Conservation (phyloP, 23 tunicate genomes). For the Trididemnum miniatum region DNA sequence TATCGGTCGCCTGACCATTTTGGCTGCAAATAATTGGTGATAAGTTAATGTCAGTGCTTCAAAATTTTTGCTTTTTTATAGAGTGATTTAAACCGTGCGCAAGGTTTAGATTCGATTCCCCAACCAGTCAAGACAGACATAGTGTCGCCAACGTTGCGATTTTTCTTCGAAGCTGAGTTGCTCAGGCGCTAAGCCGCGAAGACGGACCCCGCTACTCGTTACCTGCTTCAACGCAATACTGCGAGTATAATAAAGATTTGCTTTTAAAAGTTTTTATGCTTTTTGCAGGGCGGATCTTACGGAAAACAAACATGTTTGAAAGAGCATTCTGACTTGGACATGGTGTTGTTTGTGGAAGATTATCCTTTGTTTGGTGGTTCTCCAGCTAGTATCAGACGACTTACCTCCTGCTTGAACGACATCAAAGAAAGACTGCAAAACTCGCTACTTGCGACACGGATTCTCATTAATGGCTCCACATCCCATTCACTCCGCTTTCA, state of each 20-base stretch:
- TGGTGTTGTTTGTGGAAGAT: conserved; percentile 42
- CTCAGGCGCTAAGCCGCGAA: too few relatives aligned
- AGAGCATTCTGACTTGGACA: conserved; percentile 62
- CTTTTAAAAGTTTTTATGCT: not conserved
- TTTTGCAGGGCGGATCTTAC: conserved; percentile 60
- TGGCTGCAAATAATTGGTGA: too few relatives aligned
- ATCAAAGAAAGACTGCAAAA: conserved; percentile 31
- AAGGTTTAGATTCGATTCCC: too few relatives aligned
- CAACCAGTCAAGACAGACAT: too few relatives aligned
- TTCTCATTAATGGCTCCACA: conserved; percentile 41
- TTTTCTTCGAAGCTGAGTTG: too few relatives aligned
- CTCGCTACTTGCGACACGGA: conserved; percentile 41
- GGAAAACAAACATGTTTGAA: conserved; percentile 61
- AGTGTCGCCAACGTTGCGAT: too few relatives aligned
- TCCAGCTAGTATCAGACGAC: not conserved
- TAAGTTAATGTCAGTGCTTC: too few relatives aligned
- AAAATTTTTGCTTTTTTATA: too few relatives aligned
- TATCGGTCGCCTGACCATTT: too few relatives aligned
- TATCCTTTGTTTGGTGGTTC: conserved; percentile 30
- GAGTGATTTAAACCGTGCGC: too few relatives aligned
- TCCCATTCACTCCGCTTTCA: conserved; percentile 46
- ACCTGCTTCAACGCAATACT: too few relatives aligned
- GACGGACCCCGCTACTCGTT: too few relatives aligned
- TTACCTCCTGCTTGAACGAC: conserved; percentile 15
- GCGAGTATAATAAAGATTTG: not conserved